phyloP scores from a whole-genome alignment of 92 coral and sea anemone species.

The Bergia puertoricense region DNA sequence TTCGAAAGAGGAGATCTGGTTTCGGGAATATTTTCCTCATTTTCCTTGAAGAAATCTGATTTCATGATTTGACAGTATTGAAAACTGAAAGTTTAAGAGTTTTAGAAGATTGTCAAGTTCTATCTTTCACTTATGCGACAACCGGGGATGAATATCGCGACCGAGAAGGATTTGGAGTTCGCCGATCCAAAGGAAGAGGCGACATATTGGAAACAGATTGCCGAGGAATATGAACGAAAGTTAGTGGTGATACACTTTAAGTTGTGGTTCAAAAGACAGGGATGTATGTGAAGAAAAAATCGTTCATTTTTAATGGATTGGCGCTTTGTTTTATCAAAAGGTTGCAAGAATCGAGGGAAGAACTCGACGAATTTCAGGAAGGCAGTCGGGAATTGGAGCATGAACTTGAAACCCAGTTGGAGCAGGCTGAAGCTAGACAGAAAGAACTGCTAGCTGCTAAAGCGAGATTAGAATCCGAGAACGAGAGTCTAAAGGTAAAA shows the following conservation, averaged over 20 bases:
- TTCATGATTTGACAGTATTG: slow-evolving; percentile 40
- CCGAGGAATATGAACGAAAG: slow-evolving; percentile 96
- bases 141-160: slow-evolving; percentile 97
- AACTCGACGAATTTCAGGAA: slow-evolving; percentile 99
- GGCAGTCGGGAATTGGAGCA: slow-evolving; percentile 99
- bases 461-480: slow-evolving; percentile 92
- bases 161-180: slow-evolving; percentile 97
- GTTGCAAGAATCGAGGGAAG: slow-evolving; percentile 99
- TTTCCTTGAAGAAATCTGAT: slow-evolving; percentile 21
- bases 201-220: slow-evolving; percentile 95
- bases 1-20: slow-evolving; percentile 48
- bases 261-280: background rate
- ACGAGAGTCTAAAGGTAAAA: slow-evolving; percentile 95
- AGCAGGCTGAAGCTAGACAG: slow-evolving; percentile 99
- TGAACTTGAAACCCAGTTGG: slow-evolving; percentile 96
- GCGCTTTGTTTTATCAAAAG: slow-evolving; percentile 65
- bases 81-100: slow-evolving; percentile 44
- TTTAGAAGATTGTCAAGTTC: slow-evolving; percentile 45
- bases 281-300: background rate
- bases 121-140: slow-evolving; percentile 93
- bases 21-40: slow-evolving; percentile 42
- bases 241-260: slow-evolving; percentile 53
- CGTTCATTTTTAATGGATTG: slow-evolving; percentile 32
- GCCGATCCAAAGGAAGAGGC: slow-evolving; percentile 99
- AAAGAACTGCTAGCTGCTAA: slow-evolving; percentile 92